These are phyloP conservation scores for Corapipo altera DNA, from an alignment of 2,113 vertebrate species.

Conservation along the genomic window DNA sequence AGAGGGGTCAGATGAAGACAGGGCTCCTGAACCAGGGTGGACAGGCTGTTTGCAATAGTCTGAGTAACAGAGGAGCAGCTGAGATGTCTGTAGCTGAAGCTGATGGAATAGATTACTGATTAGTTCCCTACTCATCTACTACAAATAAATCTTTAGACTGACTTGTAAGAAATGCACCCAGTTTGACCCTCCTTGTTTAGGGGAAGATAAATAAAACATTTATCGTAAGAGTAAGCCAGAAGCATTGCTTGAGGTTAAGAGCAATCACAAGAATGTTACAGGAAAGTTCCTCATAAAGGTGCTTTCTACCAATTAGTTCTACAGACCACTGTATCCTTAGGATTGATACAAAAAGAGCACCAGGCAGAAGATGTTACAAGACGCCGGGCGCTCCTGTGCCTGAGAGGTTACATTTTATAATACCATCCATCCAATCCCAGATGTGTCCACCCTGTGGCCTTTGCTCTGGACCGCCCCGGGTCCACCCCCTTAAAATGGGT, in stretches of 20 bases:
- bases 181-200: not conserved
- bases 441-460: too few relatives aligned
- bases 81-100: not conserved
- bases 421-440: too few relatives aligned
- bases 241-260: not conserved
- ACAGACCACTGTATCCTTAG: not conserved
- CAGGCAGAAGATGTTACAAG: too few relatives aligned
- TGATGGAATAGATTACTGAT: not conserved
- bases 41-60: not conserved
- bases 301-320: not conserved
- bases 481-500: too few relatives aligned
- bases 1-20: not conserved
- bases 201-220: not conserved
- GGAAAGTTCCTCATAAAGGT: not conserved
- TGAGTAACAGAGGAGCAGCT: not conserved
- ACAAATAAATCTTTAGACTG: too few relatives aligned
- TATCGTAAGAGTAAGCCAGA: not conserved
- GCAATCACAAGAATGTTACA: not conserved
- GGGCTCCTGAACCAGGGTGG: not conserved
- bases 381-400: too few relatives aligned
- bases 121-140: not conserved
- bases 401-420: too few relatives aligned
- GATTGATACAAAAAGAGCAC: not conserved
- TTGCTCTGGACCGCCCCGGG: too few relatives aligned
- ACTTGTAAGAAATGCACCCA: not conserved